A percentile compares a stretch with the other conserved stretches of the same genome.
phyloP scores from a whole-genome alignment of 2,888 invertebrate species.

The Hemaris fuciformis region DNA sequence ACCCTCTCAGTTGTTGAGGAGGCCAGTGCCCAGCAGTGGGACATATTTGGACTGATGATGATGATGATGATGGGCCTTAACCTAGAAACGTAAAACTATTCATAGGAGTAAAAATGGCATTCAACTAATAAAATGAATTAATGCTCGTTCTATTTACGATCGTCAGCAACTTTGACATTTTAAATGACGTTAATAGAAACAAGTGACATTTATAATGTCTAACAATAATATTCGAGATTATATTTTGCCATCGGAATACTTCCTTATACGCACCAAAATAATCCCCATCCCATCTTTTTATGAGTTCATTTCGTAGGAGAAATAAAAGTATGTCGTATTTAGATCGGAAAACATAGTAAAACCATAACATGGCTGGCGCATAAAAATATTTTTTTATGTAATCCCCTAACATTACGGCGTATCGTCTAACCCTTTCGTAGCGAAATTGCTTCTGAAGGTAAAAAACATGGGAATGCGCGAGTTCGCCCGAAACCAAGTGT shows the following conservation, averaged over 20 bases:
- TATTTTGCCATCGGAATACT: background rate
- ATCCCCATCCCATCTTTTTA: background rate
- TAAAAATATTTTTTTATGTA: constrained; percentile 20
- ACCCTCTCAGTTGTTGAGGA: too few relatives aligned
- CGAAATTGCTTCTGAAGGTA: constrained; percentile 50
- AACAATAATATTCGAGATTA: background rate
- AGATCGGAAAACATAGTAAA: background rate
- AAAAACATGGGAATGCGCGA: constrained; percentile 46
- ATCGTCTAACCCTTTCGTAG: constrained; percentile 38
- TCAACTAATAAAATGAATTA: background rate
- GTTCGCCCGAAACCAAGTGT: background rate
- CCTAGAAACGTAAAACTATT: too few relatives aligned
- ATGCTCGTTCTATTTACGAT: background rate
- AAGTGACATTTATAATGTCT: background rate
- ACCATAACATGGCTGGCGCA: background rate
- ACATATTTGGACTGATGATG: too few relatives aligned
- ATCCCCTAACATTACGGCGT: constrained; percentile 33
- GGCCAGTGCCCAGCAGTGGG: too few relatives aligned
- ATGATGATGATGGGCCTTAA: too few relatives aligned
- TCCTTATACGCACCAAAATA: too few relatives aligned
- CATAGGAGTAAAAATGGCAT: too few relatives aligned
- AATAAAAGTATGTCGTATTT: background rate
- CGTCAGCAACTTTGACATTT: background rate
- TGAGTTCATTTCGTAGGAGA: background rate
- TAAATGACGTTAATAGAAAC: background rate